Base-by-base conservation (phyloP, 2,888 invertebrate genomes). In the Prosapia bicincta region DNA sequence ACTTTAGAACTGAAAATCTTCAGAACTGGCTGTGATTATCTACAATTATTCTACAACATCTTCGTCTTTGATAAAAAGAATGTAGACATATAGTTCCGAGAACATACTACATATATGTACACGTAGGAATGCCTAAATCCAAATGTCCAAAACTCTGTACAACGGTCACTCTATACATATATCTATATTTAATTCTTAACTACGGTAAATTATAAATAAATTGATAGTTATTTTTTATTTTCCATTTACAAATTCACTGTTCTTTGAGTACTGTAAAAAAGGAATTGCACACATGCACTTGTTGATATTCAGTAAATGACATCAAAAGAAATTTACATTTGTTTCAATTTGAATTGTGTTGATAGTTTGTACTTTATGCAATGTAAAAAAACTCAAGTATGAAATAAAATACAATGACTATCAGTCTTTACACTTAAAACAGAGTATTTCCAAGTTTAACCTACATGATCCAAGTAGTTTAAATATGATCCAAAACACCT, bases 161-260 rank as follows among this genome's bases (percentile, higher is more conserved):
- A 54, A 54, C 20, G 54, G 54, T n/a, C 54, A 54, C 5, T 38
- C 69, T 74, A 69, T 69, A 74, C 74, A 74, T 28, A 69, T 68
- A 43, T 38, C 69, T 54, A 74, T 26, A 74, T 65, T 74, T 74
- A 69, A 68, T 66, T 69, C 30, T 65, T 69, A 69, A 24, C 20
- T 69, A 30, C 69, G 69, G 74, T 74, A 74, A 74, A 74, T 69
- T 69, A 74, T 74, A 74, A 74, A 74, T 74, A 28, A 74, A 67
- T 67, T 38, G 43, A 69, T 30, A 69, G 28, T 54, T 69, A 54
- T 38, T 69, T 54, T 54, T 54, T 54, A 54, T 54, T 54, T 54
- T 54, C 54, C 20, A 54, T 54, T 54, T 54, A 54, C 20, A 54
- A 54, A 54, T 54, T 54, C 54, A 54, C 54, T 54, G 54, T 54